Conservation (phyloP, 2,113 vertebrate genomes). For the Leptobrachium ailaonicum region DNA sequence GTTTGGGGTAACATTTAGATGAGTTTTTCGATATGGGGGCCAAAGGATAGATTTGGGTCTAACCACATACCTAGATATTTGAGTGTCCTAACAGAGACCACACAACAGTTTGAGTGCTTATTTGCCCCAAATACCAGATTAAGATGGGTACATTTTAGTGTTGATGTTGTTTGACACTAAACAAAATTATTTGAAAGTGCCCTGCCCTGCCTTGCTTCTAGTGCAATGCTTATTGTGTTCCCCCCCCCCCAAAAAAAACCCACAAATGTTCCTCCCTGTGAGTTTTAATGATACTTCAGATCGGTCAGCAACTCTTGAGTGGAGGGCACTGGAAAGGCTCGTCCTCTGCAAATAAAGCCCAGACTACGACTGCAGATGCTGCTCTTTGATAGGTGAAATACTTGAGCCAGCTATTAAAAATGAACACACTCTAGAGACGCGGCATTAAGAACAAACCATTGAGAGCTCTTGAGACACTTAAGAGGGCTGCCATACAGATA, state of each 20-base stretch:
- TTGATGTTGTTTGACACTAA: no score
- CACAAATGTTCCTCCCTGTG: conserved; percentile 66
- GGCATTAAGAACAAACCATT: conserved; percentile 79
- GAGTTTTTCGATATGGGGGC: no score
- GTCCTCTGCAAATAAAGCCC: conserved; percentile 79
- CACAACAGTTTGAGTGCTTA: conserved; percentile 67
- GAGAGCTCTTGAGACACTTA: conserved; percentile 72
- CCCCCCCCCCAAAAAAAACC: conserved; percentile 46
- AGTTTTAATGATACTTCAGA: conserved; percentile 65
- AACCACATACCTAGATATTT: conserved; percentile 28
- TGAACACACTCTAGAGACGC: conserved; percentile 77
- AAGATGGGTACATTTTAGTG: conserved; percentile 40
- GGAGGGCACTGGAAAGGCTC: conserved; percentile 65
- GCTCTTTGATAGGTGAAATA: conserved; percentile 69
- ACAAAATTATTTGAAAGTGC: no score
- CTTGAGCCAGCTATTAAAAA: conserved; percentile 78
- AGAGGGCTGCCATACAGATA: conserved; percentile 67
- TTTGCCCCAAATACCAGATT: conserved; percentile 60
- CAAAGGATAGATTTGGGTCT: no score
- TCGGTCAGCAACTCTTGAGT: conserved; percentile 63
- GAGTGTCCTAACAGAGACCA: conserved; percentile 62
- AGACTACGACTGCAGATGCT: conserved; percentile 69
- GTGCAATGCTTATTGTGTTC: conserved; percentile 55
- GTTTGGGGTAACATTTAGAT: no score
- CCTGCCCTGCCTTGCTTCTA: conserved; percentile 42